Evolutionary conservation across 1,140 invertebrate genomes (phyloP).

Genomic region (Musca vetustissima): DNA sequence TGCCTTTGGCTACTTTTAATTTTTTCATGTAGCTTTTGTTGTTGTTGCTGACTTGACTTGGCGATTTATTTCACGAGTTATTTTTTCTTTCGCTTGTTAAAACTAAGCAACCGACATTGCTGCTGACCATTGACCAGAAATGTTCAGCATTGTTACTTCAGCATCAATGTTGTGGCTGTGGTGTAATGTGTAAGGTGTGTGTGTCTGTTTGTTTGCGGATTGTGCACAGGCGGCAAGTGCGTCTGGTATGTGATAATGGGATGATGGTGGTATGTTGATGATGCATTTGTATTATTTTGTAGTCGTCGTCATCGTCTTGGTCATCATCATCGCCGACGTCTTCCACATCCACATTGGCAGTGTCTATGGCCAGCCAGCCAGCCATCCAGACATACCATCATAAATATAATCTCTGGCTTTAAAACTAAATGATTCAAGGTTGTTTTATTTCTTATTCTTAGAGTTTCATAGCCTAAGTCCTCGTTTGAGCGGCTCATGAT

Average conservation of each 20-base stretch:
- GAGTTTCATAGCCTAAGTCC: not conserved
- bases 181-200: not conserved
- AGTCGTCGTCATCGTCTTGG: no score
- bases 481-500: not conserved
- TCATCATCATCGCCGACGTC: no score
- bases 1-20: not conserved
- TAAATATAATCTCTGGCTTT: slow-evolving; percentile 6
- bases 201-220: not conserved
- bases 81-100: no score
- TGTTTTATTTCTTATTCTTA: slow-evolving; percentile 12
- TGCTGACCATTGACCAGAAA: not conserved
- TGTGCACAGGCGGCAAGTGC: slow-evolving; percentile 4
- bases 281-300: slow-evolving; percentile 7
- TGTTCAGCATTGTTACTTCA: not conserved
- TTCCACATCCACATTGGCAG: not conserved
- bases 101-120: not conserved
- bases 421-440: slow-evolving; percentile 23
- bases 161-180: not conserved
- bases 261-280: slow-evolving; percentile 23
- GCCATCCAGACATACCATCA: not conserved
- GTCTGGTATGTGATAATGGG: slow-evolving; percentile 25
- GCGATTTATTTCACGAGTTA: slow-evolving; percentile 16
- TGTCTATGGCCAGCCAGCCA: not conserved
- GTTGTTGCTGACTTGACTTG: not conserved
- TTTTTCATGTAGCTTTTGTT: no score